Base-by-base conservation (phyloP, 2,113 vertebrate genomes). In the Orthochromis indermauri region DNA sequence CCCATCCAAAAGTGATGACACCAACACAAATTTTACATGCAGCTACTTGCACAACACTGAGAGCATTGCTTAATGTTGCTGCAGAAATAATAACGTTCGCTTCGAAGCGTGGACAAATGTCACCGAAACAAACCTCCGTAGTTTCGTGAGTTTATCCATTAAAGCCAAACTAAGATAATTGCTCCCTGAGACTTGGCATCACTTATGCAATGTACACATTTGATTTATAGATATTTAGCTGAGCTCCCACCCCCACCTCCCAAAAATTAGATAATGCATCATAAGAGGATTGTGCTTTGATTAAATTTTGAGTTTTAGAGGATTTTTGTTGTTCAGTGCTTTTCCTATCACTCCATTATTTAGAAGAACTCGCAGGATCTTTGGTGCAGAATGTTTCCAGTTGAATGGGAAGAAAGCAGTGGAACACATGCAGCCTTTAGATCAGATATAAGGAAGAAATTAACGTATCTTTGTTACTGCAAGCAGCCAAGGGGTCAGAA, bases 401-500 rank as follows among this genome's bases (percentile, higher is more conserved):
- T n/a, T 53, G 10, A 80, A 26, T 37, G 3, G 33, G 33, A 68
- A 1, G 33, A 13, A n/a, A 37, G 7, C 61, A 21, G 61, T 0
- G 11, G 33, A 5, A 37, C 61, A 6, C 57, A 24, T 1, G 37
- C 35, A 33, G 37, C 19, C 49, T 61, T 61, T 4, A 49, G 45
- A 53, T 84, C 57, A 2, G 16, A 80, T 37, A 73, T 13, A 55
- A 6, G 80, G 19, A 12, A n/a, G 37, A 14, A 79, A 54, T 83
- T 4, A 76, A 21, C 19, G 26, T 83, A 26, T 57, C 8, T 82
- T 63, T 81, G 33, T 79, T 90, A 83, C 76, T 84, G 86, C 54
- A 82, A 92, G 31, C 91, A 84, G 84, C 40, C 55, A 26, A 37
- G 57, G 33, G 89, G 88, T 93, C 86, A 12, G 82, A 89, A 91